phyloP scores from a whole-genome alignment of 2,797 vertebrate genomes.

The Coilia nasus region DNA sequence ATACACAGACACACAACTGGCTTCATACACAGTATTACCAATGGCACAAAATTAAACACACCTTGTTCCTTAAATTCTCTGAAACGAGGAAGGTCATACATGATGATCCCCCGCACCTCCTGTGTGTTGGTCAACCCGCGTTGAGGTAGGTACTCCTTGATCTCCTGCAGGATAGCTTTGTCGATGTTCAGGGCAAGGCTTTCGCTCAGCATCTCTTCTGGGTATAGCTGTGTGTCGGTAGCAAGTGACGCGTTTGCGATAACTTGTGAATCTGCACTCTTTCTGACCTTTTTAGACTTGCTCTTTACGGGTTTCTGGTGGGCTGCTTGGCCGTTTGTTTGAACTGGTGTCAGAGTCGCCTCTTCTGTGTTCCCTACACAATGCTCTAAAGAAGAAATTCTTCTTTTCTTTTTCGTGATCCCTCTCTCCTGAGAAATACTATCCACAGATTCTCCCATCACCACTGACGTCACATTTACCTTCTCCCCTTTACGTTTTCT shows the following conservation, averaged over 20 bases:
- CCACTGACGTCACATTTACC: neutral
- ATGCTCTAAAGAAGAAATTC: too few relatives aligned
- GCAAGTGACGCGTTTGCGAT: neutral
- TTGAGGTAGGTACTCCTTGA: neutral
- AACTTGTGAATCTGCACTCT: neutral
- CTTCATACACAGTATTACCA: too few relatives aligned
- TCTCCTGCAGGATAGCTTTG: neutral
- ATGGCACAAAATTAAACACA: neutral
- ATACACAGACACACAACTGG: too few relatives aligned
- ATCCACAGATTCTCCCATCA: neutral
- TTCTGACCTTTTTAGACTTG: neutral
- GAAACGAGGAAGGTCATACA: neutral
- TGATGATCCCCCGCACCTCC: neutral
- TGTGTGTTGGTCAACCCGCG: accelerated
- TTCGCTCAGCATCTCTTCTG: neutral
- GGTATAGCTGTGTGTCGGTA: neutral
- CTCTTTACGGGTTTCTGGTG: neutral
- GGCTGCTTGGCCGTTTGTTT: neutral
- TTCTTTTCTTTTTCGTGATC: neutral
- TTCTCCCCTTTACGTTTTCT: neutral
- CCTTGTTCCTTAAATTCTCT: neutral
- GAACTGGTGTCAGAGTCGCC: neutral
- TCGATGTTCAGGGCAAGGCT: neutral
- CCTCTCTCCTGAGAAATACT: neutral
- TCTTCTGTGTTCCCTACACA: neutral